Evolutionary conservation across 1,140 invertebrate species (phyloP).

Genomic region (Lepidurus apus): DNA sequence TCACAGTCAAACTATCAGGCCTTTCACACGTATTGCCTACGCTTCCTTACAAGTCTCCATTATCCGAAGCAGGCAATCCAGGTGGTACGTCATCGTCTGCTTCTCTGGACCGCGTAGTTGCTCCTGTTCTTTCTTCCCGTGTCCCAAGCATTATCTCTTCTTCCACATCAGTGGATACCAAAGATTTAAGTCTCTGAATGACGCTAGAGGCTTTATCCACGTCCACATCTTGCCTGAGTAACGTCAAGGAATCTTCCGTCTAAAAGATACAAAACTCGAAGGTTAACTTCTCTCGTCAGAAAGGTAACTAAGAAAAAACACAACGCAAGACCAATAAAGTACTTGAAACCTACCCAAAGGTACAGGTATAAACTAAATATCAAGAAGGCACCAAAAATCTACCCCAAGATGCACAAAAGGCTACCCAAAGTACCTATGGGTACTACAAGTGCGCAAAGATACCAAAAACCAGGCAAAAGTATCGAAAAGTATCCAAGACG

Average conservation of each 20-base stretch:
- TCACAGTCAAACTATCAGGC: too few relatives aligned
- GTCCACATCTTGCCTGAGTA: slow-evolving; percentile 23
- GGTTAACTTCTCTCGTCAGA: not conserved
- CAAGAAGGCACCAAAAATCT: too few relatives aligned
- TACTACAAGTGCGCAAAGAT: not conserved
- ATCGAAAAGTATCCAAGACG: not conserved
- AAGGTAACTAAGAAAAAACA: too few relatives aligned
- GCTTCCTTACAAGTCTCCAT: too few relatives aligned
- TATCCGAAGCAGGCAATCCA: too few relatives aligned
- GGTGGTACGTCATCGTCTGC: not conserved
- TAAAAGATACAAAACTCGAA: not conserved
- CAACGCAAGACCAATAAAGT: not conserved
- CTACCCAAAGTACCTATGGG: too few relatives aligned
- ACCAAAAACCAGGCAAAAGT: not conserved
- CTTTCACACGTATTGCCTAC: too few relatives aligned
- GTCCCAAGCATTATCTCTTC: not conserved
- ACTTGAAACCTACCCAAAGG: not conserved
- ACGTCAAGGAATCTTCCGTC: slow-evolving; percentile 31
- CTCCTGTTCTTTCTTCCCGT: not conserved
- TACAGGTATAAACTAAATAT: too few relatives aligned
- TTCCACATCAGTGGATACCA: not conserved
- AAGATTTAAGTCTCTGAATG: not conserved
- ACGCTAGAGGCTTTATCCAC: not conserved
- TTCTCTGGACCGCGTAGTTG: not conserved
- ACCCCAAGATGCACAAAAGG: too few relatives aligned